phyloP scores from a whole-genome alignment of 2,888 invertebrate species.

The Hanleya hanleyi region DNA sequence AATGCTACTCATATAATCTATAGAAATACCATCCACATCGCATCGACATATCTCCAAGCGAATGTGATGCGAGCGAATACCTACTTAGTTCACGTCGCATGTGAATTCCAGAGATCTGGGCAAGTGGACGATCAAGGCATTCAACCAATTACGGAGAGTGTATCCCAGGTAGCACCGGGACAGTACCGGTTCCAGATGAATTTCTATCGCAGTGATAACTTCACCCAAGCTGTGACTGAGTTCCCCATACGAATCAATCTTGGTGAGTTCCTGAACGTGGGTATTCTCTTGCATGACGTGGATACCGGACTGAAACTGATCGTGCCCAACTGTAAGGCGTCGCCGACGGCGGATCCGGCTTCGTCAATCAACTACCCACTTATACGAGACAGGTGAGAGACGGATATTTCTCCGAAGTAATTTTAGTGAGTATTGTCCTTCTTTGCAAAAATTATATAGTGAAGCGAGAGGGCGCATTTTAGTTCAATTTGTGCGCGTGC shows the following conservation, averaged over 20 bases:
- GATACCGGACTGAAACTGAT: slow-evolving; percentile 59
- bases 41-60: slow-evolving; percentile 46
- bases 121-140: slow-evolving; percentile 38
- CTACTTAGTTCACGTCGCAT: slow-evolving; percentile 57
- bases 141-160: slow-evolving; percentile 51
- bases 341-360: slow-evolving; percentile 45
- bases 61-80: slow-evolving; percentile 53
- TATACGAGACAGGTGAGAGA: slow-evolving; percentile 60
- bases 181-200: slow-evolving; percentile 50
- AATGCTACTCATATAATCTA: slow-evolving; percentile 66
- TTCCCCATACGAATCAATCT: slow-evolving; percentile 57
- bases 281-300: slow-evolving; percentile 48
- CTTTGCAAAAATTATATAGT: no score
- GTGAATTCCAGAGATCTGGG: slow-evolving; percentile 51
- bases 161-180: slow-evolving; percentile 53
- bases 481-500: no score
- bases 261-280: slow-evolving; percentile 60
- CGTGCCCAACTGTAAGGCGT: slow-evolving; percentile 60
- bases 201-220: slow-evolving; percentile 52
- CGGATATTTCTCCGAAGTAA: no score
- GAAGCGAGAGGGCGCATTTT: no score
- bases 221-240: slow-evolving; percentile 41
- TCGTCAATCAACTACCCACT: slow-evolving; percentile 47
- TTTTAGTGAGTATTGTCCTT: no score
- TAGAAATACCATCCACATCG: slow-evolving; percentile 51